phyloP scores from a whole-genome alignment of 2,113 vertebrate species.

The Struthidea cinerea region DNA sequence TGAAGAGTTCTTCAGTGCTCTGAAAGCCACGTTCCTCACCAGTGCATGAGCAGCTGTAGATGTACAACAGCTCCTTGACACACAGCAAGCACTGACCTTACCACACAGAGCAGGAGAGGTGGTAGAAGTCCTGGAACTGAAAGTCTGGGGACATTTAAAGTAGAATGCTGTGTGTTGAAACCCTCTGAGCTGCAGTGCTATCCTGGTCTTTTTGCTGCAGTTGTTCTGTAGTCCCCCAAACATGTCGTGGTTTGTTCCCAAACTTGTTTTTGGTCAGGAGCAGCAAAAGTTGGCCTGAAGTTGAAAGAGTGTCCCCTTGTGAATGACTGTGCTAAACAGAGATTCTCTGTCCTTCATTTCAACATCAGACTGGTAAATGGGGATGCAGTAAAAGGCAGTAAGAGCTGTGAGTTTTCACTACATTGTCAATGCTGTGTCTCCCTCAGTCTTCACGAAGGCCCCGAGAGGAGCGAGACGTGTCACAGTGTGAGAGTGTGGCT shows the following conservation, averaged over 20 bases:
- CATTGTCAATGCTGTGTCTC: neutral
- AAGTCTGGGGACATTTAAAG: neutral
- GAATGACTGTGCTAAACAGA: neutral
- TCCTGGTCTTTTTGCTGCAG: neutral
- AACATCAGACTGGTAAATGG: neutral
- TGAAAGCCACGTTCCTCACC: neutral
- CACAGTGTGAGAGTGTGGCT: constrained; percentile 90
- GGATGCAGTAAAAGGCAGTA: neutral
- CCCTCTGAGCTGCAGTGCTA: neutral
- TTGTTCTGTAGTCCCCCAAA: neutral
- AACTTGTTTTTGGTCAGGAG: neutral
- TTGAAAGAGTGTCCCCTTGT: neutral
- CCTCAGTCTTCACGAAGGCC: constrained; percentile 79
- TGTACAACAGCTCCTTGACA: neutral
- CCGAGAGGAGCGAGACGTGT: constrained; percentile 87
- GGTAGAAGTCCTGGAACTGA: neutral
- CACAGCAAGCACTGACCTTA: neutral
- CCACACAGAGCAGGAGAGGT: neutral
- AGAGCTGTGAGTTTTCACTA: neutral
- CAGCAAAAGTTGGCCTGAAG: neutral
- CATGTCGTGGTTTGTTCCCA: neutral
- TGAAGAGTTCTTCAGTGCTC: neutral
- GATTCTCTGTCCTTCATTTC: neutral
- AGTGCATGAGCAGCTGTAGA: neutral
- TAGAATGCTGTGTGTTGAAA: neutral